Percentiles rank a stretch among this genome's conserved stretches.
Evolutionary conservation across 1,140 invertebrate genomes (phyloP).

Genomic region (Lineus longissimus): DNA sequence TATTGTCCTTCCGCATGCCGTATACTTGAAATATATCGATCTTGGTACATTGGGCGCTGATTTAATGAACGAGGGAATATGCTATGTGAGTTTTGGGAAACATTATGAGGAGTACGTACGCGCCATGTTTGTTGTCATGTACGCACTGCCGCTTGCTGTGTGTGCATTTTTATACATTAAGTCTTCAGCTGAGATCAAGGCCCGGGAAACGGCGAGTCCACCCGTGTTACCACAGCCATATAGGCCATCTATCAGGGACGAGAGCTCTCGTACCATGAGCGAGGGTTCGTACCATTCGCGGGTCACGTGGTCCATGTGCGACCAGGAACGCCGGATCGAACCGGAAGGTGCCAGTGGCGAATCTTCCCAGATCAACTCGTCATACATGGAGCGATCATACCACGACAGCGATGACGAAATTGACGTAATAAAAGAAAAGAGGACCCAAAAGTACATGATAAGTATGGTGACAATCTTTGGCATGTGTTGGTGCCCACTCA

Average conservation of each 20-base stretch:
- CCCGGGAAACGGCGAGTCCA: conserved; percentile 56
- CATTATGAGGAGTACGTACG: conserved; percentile 53
- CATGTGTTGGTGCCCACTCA: conserved; percentile 65
- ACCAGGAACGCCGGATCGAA: conserved; percentile 1
- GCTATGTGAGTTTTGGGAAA: conserved; percentile 45
- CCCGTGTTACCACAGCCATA: conserved; percentile 54
- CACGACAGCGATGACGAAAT: conserved; percentile 61
- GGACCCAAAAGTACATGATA: conserved; percentile 66
- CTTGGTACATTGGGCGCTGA: conserved; percentile 57
- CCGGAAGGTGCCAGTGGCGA: conserved; percentile 11
- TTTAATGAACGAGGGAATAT: conserved; percentile 47
- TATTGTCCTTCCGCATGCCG: conserved; percentile 68
- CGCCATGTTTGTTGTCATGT: conserved; percentile 58
- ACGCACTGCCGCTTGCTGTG: conserved; percentile 63
- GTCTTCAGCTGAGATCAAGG: conserved; percentile 62
- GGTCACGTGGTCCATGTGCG: conserved; percentile 12
- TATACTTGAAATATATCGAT: conserved; percentile 69
- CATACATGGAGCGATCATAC: conserved; percentile 22
- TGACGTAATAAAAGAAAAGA: conserved; percentile 63
- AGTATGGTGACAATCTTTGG: conserved; percentile 65
- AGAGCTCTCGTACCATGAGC: conserved; percentile 4
- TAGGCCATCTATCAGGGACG: conserved; percentile 36
- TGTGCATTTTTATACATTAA: conserved; percentile 64
- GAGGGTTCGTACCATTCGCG: neutral
- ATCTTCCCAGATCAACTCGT: conserved; percentile 12